A percentile compares a stretch with the other conserved stretches of the same genome.
Conservation (phyloP, 2,888 invertebrate genomes). For the Aporophyla lueneburgensis region DNA sequence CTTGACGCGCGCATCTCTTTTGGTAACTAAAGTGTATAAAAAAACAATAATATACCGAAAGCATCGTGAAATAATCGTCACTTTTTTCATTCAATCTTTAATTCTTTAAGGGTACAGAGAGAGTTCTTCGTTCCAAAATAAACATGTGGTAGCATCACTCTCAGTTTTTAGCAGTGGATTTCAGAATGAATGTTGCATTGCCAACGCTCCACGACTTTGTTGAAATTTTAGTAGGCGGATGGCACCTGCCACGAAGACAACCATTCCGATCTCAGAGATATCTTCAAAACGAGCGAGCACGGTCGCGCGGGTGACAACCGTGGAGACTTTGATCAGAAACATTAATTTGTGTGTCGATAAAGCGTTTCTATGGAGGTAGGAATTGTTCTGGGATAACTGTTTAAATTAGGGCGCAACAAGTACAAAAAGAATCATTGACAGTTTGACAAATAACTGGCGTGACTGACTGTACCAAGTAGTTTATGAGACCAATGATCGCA, state of each 20-base stretch:
- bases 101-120: background rate
- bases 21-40: background rate
- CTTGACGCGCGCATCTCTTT: background rate
- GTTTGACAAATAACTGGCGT: background rate
- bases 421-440: constrained; percentile 8
- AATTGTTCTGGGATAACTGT: constrained; percentile 15
- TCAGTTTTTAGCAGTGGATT: constrained; percentile 11
- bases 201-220: background rate
- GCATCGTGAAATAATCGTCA: background rate
- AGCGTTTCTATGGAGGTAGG: background rate
- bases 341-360: constrained; percentile 17
- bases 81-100: background rate
- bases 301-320: constrained; percentile 9
- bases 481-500: background rate
- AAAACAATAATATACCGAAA: background rate
- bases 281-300: background rate
- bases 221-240: background rate
- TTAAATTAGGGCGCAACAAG: background rate
- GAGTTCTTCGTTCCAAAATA: background rate
- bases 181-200: background rate
- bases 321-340: background rate
- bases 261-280: background rate
- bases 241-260: background rate
- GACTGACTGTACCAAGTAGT: constrained; percentile 25
- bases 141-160: no score